phyloP scores from a whole-genome alignment of 2,797 vertebrate genomes.

The Zenarchopterus dispar region DNA sequence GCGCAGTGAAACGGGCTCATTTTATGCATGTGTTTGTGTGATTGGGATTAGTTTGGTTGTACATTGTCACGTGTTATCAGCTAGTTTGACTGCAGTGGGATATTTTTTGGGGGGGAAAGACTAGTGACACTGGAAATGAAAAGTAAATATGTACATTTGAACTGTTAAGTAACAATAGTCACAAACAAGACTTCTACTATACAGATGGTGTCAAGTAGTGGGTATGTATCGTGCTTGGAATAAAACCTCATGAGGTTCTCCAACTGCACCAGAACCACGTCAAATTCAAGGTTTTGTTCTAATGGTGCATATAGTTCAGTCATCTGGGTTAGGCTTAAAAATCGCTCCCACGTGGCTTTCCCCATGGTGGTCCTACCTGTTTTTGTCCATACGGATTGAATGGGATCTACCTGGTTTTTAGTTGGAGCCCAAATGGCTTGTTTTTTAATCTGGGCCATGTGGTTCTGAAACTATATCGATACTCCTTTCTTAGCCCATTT shows the following conservation, averaged over 20 bases:
- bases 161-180: constrained; percentile 13
- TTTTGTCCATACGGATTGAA: too few relatives aligned
- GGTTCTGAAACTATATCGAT: too few relatives aligned
- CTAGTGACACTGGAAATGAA: constrained; percentile 6
- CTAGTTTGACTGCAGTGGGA: not conserved
- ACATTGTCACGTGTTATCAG: constrained; percentile 13
- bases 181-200: not conserved
- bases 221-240: not conserved
- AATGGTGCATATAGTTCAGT: too few relatives aligned
- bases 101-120: not conserved
- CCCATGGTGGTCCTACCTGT: too few relatives aligned
- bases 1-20: constrained; percentile 39
- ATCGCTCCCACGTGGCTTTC: too few relatives aligned
- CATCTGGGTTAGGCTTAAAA: too few relatives aligned
- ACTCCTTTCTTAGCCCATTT: too few relatives aligned
- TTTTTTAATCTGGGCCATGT: too few relatives aligned
- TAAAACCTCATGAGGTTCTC: not conserved
- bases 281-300: not conserved
- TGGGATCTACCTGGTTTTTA: too few relatives aligned
- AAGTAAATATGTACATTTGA: constrained; percentile 16
- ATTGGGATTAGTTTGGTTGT: constrained; percentile 15
- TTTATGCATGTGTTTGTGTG: constrained; percentile 13
- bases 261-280: constrained; percentile 3
- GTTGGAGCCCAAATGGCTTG: too few relatives aligned
- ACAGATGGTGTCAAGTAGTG: not conserved